phyloP scores from a whole-genome alignment of 2,113 vertebrate genomes.

The Hippopotamus amphibius region DNA sequence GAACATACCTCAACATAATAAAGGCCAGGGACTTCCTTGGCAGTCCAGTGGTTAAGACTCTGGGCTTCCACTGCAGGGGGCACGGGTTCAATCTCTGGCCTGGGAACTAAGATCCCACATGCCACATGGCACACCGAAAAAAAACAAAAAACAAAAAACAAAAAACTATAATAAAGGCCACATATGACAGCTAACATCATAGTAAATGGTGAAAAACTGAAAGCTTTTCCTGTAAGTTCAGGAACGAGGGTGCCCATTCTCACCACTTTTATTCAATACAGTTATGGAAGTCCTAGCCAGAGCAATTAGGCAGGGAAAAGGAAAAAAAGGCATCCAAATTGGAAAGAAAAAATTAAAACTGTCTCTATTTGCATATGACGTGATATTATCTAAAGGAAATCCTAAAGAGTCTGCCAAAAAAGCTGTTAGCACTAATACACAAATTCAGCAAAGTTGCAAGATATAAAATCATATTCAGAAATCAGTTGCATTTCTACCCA shows the following conservation, averaged over 20 bases:
- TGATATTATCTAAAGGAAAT: neutral
- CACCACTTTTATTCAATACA: neutral
- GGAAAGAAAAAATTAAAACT: neutral
- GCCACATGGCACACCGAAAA: too few relatives aligned
- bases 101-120: too few relatives aligned
- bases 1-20: neutral
- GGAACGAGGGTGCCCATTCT: neutral
- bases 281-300: neutral
- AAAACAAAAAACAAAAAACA: too few relatives aligned
- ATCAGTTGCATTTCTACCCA: neutral
- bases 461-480: neutral
- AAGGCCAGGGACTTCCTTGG: too few relatives aligned
- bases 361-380: neutral
- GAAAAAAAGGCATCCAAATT: neutral
- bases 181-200: neutral
- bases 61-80: too few relatives aligned
- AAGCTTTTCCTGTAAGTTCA: neutral
- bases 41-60: too few relatives aligned
- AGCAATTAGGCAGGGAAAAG: neutral
- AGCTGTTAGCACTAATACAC: neutral
- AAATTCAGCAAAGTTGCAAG: neutral
- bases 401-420: neutral
- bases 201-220: neutral
- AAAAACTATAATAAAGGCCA: neutral
- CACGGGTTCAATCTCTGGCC: too few relatives aligned